Evolutionary conservation across 2,888 invertebrate species (phyloP).

Genomic region (Julus scanicus): DNA sequence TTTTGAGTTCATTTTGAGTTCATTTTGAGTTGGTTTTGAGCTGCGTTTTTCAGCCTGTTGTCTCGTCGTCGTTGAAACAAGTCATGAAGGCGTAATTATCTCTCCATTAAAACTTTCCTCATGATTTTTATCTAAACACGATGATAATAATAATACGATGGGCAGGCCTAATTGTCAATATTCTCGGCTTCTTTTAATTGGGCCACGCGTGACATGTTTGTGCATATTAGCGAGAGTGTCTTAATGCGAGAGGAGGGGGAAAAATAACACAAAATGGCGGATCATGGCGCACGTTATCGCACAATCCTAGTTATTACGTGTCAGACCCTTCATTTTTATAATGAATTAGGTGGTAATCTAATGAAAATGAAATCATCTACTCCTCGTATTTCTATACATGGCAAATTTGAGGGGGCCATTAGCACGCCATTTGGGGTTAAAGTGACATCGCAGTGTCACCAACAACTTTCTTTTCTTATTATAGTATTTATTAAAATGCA

Average conservation of each 20-base stretch:
- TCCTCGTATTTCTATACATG: background rate
- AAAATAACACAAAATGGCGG: too few relatives aligned
- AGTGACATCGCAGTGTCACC: background rate
- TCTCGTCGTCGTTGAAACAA: background rate
- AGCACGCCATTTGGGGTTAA: background rate
- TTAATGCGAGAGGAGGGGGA: slow-evolving; percentile 33
- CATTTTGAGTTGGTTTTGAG: too few relatives aligned
- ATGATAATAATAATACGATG: background rate
- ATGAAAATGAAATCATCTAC: background rate
- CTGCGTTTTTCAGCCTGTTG: background rate
- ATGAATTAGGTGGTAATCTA: slow-evolving; percentile 33
- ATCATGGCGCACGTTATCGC: slow-evolving; percentile 26
- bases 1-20: too few relatives aligned
- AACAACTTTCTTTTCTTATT: background rate
- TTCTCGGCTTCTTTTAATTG: slow-evolving; percentile 33
- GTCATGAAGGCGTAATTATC: background rate
- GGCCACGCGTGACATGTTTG: slow-evolving; percentile 26
- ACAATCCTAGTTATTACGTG: slow-evolving; percentile 11
- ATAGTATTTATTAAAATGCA: background rate
- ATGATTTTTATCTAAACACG: background rate
- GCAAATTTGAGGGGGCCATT: background rate
- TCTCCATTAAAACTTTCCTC: slow-evolving; percentile 21
- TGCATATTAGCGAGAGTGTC: slow-evolving; percentile 21
- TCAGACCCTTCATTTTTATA: slow-evolving; percentile 26
- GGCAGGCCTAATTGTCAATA: slow-evolving; percentile 33